Evolutionary conservation across 1,140 invertebrate species (phyloP).

Genomic region (Drosophila tani): DNA sequence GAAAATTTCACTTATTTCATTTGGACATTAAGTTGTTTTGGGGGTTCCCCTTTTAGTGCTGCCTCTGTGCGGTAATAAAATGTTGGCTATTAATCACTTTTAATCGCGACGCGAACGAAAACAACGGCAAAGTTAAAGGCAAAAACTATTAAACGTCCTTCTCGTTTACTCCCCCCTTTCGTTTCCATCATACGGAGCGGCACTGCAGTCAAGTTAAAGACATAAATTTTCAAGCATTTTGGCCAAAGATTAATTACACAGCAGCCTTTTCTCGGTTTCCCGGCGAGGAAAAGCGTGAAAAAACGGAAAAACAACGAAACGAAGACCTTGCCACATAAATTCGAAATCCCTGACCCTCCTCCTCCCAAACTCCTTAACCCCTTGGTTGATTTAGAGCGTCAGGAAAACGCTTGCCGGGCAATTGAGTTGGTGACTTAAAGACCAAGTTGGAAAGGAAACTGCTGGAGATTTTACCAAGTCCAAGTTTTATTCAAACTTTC

Average conservation of each 20-base stretch:
- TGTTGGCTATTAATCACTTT: conserved; percentile 78
- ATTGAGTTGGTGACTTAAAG: conserved; percentile 37
- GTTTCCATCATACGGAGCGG: conserved; percentile 32
- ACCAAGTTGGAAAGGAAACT: neutral
- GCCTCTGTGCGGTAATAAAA: conserved; percentile 57
- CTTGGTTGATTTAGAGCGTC: conserved; percentile 36
- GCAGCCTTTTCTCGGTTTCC: conserved; percentile 40
- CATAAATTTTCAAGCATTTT: conserved; percentile 84
- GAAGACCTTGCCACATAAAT: conserved; percentile 70
- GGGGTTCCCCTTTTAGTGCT: conserved; percentile 42
- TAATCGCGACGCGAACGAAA: conserved; percentile 69
- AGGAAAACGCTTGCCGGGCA: conserved; percentile 40
- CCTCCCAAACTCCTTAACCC: conserved; percentile 8
- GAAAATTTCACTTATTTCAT: conserved; percentile 78
- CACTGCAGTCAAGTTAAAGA: conserved; percentile 72
- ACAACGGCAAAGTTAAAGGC: conserved; percentile 42
- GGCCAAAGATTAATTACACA: conserved; percentile 82
- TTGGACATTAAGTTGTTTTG: conserved; percentile 74
- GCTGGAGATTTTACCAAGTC: neutral
- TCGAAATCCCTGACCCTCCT: conserved; percentile 37
- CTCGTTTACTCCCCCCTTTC: neutral
- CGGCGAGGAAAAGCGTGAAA: conserved; percentile 27
- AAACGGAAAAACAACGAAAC: conserved; percentile 20
- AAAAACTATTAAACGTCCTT: conserved; percentile 53
- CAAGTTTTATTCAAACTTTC: neutral